phyloP scores from a whole-genome alignment of 2,888 invertebrate genomes.

The Meta bourneti region DNA sequence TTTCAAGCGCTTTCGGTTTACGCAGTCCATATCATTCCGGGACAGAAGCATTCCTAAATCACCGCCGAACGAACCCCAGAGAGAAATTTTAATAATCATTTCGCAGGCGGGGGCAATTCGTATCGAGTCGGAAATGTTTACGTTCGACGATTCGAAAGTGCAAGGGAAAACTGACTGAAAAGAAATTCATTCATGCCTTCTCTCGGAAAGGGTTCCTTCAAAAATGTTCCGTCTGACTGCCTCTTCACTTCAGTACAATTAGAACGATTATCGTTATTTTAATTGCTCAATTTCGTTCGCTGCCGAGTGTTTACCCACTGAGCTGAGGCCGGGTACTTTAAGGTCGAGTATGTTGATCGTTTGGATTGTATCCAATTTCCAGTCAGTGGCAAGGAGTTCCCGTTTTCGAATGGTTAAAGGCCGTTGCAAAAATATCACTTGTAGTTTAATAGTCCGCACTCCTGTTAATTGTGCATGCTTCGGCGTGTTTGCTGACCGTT shows the following conservation, averaged over 20 bases:
- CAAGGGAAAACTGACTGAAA: not conserved
- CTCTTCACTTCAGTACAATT: slow-evolving; percentile 24
- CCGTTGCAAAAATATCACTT: not conserved
- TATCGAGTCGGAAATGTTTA: not conserved
- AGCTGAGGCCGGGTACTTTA: not conserved
- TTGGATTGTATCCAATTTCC: slow-evolving; percentile 39
- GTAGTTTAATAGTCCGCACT: not conserved
- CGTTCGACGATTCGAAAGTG: not conserved
- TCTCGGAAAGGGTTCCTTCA: not conserved
- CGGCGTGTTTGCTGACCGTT: not conserved
- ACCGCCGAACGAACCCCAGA: slow-evolving; percentile 20
- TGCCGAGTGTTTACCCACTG: not conserved
- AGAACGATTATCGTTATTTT: slow-evolving; percentile 45
- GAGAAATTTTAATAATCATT: slow-evolving; percentile 59
- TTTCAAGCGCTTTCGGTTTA: slow-evolving; percentile 16
- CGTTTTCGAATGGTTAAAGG: not conserved
- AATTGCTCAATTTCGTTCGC: slow-evolving; percentile 43
- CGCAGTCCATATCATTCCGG: slow-evolving; percentile 13
- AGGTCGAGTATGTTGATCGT: slow-evolving; percentile 10
- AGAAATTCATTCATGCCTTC: not conserved
- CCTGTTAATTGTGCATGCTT: not conserved
- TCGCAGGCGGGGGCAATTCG: not conserved
- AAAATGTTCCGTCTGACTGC: not conserved
- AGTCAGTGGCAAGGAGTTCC: not conserved
- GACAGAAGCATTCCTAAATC: slow-evolving; percentile 30